These are phyloP conservation scores for Belgica antarctica DNA, from an alignment of 2,888 invertebrate species.

Conservation along the genomic window DNA sequence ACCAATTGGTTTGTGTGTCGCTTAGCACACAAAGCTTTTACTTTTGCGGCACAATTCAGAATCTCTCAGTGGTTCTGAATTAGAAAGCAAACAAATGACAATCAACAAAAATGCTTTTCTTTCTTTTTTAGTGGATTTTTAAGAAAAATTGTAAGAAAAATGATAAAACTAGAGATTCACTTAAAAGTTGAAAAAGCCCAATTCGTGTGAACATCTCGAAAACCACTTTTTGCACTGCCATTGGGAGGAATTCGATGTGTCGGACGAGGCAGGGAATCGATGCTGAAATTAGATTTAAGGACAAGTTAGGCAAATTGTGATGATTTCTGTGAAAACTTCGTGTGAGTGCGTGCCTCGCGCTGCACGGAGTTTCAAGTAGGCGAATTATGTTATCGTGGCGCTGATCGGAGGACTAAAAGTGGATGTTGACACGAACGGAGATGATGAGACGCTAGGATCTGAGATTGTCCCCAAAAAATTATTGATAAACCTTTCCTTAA, in stretches of 20 bases:
- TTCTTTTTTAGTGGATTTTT: constrained; percentile 43
- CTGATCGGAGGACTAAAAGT: not conserved
- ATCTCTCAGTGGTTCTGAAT: not conserved
- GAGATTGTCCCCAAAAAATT: not conserved
- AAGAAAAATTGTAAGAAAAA: constrained; percentile 28
- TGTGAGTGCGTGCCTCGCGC: not conserved
- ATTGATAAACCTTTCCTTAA: constrained; percentile 32
- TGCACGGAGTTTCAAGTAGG: constrained; percentile 40
- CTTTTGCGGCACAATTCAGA: not conserved
- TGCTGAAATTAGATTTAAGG: not conserved
- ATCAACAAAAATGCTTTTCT: constrained; percentile 36
- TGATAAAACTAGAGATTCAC: not conserved
- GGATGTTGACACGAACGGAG: not conserved
- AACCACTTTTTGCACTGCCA: not conserved
- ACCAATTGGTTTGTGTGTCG: not conserved
- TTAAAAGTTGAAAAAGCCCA: not conserved
- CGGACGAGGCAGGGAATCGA: not conserved
- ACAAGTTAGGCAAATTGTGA: constrained; percentile 29
- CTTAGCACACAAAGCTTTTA: not conserved
- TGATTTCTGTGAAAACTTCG: constrained; percentile 28
- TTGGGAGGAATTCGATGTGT: not conserved
- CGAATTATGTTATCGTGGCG: constrained; percentile 15
- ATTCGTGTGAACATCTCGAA: not conserved
- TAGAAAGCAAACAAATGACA: not conserved
- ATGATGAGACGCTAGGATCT: not conserved